A percentile compares a stretch with the other conserved stretches of the same genome.
These are phyloP conservation scores for Latrodectus elegans DNA, from an alignment of 2,888 invertebrate species.

Conservation along the genomic window DNA sequence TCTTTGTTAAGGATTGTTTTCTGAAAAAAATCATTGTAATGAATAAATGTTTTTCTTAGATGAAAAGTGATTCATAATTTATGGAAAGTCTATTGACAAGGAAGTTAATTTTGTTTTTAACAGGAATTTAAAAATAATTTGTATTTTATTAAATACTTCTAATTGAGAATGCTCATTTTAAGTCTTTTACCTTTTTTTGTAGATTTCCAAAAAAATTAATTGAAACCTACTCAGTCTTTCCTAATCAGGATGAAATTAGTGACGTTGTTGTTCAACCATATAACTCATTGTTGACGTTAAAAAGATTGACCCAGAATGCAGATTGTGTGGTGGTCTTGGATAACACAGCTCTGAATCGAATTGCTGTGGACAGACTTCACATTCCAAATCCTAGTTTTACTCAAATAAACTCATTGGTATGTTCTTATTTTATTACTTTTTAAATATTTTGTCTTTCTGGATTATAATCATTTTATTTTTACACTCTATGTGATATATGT, in stretches of 20 bases:
- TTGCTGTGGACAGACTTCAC: constrained; percentile 80
- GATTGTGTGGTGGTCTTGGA: constrained; percentile 98
- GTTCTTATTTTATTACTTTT: constrained; percentile 13
- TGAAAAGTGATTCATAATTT: too few relatives aligned
- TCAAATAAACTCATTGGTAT: constrained; percentile 93
- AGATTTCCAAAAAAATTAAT: constrained; percentile 98
- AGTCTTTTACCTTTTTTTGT: constrained; percentile 1
- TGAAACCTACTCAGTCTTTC: constrained; percentile 99
- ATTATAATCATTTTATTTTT: too few relatives aligned
- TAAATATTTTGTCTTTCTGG: background rate
- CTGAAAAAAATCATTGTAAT: too few relatives aligned
- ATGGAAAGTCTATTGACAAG: too few relatives aligned
- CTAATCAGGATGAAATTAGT: constrained; percentile 96
- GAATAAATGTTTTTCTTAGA: too few relatives aligned
- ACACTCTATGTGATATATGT: too few relatives aligned
- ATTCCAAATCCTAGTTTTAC: constrained; percentile 97
- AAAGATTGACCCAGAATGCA: constrained; percentile 93
- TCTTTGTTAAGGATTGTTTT: too few relatives aligned
- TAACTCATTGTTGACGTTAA: constrained; percentile 94
- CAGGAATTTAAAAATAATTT: too few relatives aligned
- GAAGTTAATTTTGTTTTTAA: too few relatives aligned
- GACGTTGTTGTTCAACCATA: constrained; percentile 98
- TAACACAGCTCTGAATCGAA: constrained; percentile 93
- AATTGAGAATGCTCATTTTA: too few relatives aligned
- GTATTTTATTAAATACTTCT: too few relatives aligned